These are phyloP conservation scores for Drosophila mettleri DNA, from an alignment of 2,888 invertebrate species.

Conservation along the genomic window DNA sequence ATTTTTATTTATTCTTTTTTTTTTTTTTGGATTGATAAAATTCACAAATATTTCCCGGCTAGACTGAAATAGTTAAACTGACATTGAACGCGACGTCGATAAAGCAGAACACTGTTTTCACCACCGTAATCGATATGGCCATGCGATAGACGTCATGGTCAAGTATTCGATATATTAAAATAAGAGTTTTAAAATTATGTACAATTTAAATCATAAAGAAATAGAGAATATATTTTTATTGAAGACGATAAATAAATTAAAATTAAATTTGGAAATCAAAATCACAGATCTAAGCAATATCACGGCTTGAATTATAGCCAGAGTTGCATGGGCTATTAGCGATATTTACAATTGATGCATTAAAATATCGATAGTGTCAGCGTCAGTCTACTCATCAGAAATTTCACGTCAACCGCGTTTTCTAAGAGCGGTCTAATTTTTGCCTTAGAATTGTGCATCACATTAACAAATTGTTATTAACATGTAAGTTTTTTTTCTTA, in stretches of 20 bases:
- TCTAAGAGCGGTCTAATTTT: slow-evolving; percentile 36
- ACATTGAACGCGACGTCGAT: slow-evolving; percentile 27
- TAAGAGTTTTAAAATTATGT: background rate
- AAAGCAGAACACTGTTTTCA: background rate
- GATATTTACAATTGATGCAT: slow-evolving; percentile 9
- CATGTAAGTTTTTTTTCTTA: slow-evolving; percentile 45
- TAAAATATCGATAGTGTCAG: slow-evolving; percentile 46
- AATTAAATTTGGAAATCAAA: background rate
- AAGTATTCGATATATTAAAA: slow-evolving; percentile 22
- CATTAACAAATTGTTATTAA: slow-evolving; percentile 9
- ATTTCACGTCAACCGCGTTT: slow-evolving; percentile 64
- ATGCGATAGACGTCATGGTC: slow-evolving; percentile 9
- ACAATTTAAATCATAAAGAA: background rate
- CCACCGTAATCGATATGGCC: slow-evolving; percentile 1
- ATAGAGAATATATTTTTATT: background rate
- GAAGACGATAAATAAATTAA: background rate
- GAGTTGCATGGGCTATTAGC: slow-evolving; percentile 15
- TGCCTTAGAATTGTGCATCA: slow-evolving; percentile 41
- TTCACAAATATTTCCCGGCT: slow-evolving; percentile 5
- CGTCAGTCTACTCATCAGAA: slow-evolving; percentile 53
- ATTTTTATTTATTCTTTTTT: background rate
- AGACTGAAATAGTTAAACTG: slow-evolving; percentile 22
- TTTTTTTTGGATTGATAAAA: background rate
- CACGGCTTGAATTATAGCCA: background rate
- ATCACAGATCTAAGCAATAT: background rate